Conservation (phyloP, 2,888 invertebrate species). For the Stratiomys singularior region DNA sequence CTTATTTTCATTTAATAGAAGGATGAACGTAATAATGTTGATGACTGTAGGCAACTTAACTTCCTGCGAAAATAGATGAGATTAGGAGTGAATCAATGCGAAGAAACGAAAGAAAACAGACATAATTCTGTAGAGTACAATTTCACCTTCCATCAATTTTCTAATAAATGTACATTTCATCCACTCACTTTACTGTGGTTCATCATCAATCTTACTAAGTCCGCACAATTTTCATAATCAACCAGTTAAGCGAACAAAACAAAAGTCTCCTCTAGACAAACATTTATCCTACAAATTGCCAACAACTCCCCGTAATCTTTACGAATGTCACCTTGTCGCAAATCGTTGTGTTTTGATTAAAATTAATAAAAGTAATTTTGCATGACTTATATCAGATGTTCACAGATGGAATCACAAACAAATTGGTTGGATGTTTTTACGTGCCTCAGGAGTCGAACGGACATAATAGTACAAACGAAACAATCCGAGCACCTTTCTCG, state of each 20-base stretch:
- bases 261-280: conserved; percentile 40
- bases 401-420: conserved; percentile 95
- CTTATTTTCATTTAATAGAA: too few species aligned
- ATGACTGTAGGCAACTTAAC: too few species aligned
- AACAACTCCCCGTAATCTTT: conserved; percentile 15
- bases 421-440: conserved; percentile 81
- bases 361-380: conserved; percentile 47
- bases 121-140: too few species aligned
- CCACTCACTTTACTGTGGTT: neutral
- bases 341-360: conserved; percentile 21
- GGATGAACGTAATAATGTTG: too few species aligned
- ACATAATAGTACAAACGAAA: neutral
- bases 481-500: neutral
- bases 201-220: neutral
- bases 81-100: too few species aligned
- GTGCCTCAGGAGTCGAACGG: conserved; percentile 55
- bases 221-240: conserved; percentile 21
- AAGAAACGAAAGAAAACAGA: too few species aligned
- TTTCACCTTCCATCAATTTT: neutral
- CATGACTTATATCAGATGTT: conserved; percentile 73
- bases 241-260: conserved; percentile 27
- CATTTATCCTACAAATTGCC: neutral
- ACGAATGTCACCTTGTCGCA: conserved; percentile 27
- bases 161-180: neutral
- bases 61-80: too few species aligned